Evolutionary conservation across 2,113 vertebrate genomes (phyloP).

Genomic region (Gallinago undulata): DNA sequence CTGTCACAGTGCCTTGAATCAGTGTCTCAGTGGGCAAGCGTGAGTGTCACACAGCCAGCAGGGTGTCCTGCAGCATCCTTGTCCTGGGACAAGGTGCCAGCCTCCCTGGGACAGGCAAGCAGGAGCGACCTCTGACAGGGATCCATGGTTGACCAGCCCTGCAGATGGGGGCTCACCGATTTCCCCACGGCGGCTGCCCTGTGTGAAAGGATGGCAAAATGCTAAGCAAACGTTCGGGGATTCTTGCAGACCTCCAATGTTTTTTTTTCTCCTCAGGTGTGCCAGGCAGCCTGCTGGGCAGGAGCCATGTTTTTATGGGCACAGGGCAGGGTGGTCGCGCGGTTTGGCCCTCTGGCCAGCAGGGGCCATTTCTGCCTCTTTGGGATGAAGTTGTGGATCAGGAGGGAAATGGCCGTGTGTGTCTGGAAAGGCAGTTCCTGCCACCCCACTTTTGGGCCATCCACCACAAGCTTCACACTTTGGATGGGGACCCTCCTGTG

Average conservation of each 20-base stretch:
- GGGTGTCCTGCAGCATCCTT: neutral
- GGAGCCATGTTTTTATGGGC: neutral
- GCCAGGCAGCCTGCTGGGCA: neutral
- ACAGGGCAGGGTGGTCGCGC: fast-evolving
- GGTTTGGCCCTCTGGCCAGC: neutral
- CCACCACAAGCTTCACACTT: neutral
- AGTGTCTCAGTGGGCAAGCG: neutral
- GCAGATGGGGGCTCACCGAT: fast-evolving
- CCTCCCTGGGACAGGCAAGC: neutral
- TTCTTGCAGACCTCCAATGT: neutral
- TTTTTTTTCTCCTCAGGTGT: neutral
- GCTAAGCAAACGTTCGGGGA: neutral
- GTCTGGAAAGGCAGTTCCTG: neutral
- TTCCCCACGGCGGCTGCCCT: neutral
- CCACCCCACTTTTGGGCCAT: neutral
- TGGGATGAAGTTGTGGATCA: fast-evolving
- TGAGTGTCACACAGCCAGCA: neutral
- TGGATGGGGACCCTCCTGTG: neutral
- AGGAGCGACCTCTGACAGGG: neutral
- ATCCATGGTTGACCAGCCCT: neutral
- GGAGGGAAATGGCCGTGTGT: fast-evolving
- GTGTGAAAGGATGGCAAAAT: neutral
- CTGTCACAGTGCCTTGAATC: neutral
- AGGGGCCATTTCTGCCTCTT: neutral
- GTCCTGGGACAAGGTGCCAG: neutral